phyloP scores from a whole-genome alignment of 2,888 invertebrate genomes.

The Ichneumoninae sp. region DNA sequence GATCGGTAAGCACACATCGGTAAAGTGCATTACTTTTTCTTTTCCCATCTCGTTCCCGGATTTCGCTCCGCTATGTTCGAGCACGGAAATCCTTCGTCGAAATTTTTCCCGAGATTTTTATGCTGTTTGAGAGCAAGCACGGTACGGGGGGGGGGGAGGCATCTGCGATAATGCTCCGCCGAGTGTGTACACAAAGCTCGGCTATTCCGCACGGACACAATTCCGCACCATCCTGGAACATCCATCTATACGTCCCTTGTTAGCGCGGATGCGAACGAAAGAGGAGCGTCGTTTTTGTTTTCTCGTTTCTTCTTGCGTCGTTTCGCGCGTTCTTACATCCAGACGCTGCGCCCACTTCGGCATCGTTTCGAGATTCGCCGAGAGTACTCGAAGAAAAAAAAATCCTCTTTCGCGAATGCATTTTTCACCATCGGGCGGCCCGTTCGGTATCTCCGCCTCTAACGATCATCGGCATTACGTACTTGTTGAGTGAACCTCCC shows the following conservation, averaged over 20 bases:
- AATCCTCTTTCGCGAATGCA: conserved; percentile 53
- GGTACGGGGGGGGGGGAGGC: conserved; percentile 10
- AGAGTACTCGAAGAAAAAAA: conserved; percentile 44
- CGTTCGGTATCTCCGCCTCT: neutral
- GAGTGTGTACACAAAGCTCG: conserved; percentile 52
- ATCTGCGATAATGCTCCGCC: conserved; percentile 46
- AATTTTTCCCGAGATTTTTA: conserved; percentile 36
- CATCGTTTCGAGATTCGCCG: conserved; percentile 59
- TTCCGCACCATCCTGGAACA: conserved; percentile 20
- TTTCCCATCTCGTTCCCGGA: conserved; percentile 14
- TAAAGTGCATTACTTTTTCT: neutral
- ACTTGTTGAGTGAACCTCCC: conserved; percentile 35
- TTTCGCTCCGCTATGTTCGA: conserved; percentile 13
- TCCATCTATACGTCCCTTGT: conserved; percentile 17
- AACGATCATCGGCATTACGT: conserved; percentile 11
- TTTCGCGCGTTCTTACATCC: conserved; percentile 52
- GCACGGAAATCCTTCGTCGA: conserved; percentile 25
- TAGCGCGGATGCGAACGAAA: conserved; percentile 25
- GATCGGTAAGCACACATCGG: neutral
- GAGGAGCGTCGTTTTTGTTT: conserved; percentile 47
- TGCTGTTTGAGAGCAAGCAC: neutral
- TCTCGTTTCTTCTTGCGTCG: conserved; percentile 42
- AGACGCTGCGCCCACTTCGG: conserved; percentile 40
- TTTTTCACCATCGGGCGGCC: conserved; percentile 43
- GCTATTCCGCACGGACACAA: conserved; percentile 38